Percentiles rank a stretch among this genome's conserved stretches.
These are phyloP conservation scores for Sebastes alutus DNA, from an alignment of 2,797 vertebrate genomes.

Conservation along the genomic window DNA sequence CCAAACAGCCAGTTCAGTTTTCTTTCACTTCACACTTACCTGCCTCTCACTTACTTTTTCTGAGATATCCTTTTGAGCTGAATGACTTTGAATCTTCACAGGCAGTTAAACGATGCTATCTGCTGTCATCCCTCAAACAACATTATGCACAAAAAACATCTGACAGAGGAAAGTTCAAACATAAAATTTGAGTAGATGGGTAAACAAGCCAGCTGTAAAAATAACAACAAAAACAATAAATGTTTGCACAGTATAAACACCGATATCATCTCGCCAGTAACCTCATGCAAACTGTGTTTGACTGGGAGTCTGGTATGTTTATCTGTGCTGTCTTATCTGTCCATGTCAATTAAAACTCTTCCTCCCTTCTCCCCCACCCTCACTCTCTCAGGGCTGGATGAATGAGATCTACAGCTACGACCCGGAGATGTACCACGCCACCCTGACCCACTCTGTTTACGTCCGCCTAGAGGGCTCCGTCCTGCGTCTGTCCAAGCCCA, in stretches of 20 bases:
- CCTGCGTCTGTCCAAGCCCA: constrained; percentile 95
- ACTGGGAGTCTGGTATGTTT: neutral
- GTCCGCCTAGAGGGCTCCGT: constrained; percentile 93
- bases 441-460: constrained; percentile 94
- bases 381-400: constrained; percentile 92
- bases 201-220: neutral
- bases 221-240: neutral
- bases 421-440: constrained; percentile 97
- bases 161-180: neutral
- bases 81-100: neutral
- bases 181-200: neutral
- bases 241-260: no score
- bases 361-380: neutral
- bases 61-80: neutral
- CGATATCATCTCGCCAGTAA: neutral
- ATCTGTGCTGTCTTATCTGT: neutral
- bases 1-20: neutral
- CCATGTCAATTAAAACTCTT: neutral
- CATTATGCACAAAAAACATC: neutral
- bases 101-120: neutral
- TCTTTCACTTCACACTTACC: neutral
- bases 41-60: neutral
- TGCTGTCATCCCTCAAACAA: neutral
- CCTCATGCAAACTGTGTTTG: neutral
- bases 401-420: constrained; percentile 97